Percentiles rank a stretch among this genome's conserved stretches.
Evolutionary conservation across 2,797 vertebrate genomes (phyloP).

Genomic region (Pitangus sulphuratus): DNA sequence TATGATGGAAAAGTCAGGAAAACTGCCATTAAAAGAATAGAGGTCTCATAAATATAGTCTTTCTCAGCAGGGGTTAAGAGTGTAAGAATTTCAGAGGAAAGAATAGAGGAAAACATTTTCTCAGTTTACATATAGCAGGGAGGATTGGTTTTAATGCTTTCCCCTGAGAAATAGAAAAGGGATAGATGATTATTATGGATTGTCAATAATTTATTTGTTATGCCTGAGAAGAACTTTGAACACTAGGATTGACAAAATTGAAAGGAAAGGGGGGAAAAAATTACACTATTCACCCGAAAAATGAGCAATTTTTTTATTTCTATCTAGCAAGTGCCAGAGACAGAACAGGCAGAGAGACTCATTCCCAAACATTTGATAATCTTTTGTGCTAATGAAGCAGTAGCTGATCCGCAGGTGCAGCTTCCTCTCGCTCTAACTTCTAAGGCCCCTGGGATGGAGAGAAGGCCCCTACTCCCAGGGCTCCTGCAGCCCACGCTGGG

Average conservation of each 20-base stretch:
- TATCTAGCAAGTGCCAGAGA: neutral
- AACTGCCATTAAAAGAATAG: neutral
- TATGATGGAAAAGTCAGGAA: neutral
- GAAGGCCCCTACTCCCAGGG: fast-evolving
- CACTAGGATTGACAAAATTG: neutral
- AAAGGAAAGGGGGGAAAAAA: neutral
- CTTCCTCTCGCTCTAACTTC: too few relatives aligned
- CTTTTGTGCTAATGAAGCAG: neutral
- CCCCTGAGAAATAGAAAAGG: neutral
- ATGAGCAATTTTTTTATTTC: neutral
- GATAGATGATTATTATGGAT: neutral
- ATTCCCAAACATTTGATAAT: neutral
- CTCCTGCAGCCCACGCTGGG: fast-evolving
- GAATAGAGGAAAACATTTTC: neutral
- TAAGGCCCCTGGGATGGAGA: neutral
- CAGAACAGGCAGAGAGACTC: neutral
- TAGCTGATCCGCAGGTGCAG: neutral
- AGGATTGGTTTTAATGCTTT: neutral
- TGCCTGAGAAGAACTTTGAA: neutral
- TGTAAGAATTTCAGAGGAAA: neutral
- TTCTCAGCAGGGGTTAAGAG: neutral
- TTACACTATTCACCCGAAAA: neutral
- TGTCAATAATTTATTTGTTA: neutral
- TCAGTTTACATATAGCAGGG: neutral
- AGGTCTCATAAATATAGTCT: neutral